Base-by-base conservation (phyloP, 2,888 invertebrate genomes). In the Nymphalis polychloros region DNA sequence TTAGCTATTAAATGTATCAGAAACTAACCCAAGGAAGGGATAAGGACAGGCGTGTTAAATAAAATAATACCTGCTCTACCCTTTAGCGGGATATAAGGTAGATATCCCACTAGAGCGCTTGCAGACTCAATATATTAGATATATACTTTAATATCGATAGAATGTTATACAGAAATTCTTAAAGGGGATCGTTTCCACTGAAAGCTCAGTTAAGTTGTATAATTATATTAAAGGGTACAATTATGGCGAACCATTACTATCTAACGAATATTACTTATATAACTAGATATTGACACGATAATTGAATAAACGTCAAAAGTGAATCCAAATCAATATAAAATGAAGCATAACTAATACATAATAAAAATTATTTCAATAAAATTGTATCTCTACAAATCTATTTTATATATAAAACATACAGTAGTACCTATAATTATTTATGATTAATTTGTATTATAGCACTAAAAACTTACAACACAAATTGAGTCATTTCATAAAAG, bases 141-240 rank as follows among this genome's bases (percentile, higher is more conserved):
- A 89, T 84, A 87, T 85, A 86, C 81, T 90, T 90, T 90, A 90
- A 85, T 91, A 82, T 82, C 81, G 85, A 89, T 82, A 89, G 85
- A 88, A 85, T 85, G 86, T 85, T 89, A 91, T 88, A 91, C 78
- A 86, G 87, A 86, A 87, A 85, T 84, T 76, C 84, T 85, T 85
- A 86, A 76, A 84, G 78, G 85, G 84, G 81, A 84, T 83, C 79
- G 81, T 81, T 80, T 84, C 81, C 84, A 86, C 83, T 82, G 82
- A 83, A 85, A 86, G 87, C 85, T 88, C 87, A 86, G 83, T 85
- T 84, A 80, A 78, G 78, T 85, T 75, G 71, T 75, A 81, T 81
- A 80, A 81, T 73, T 68, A 72, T 72, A 65, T 70, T 71, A 73
- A 72, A 64, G 82, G 80, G 79, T 86, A 85, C 82, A 83, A 77